Evolutionary conservation across 1,140 invertebrate species (phyloP).

Genomic region (Drosophila pachea): DNA sequence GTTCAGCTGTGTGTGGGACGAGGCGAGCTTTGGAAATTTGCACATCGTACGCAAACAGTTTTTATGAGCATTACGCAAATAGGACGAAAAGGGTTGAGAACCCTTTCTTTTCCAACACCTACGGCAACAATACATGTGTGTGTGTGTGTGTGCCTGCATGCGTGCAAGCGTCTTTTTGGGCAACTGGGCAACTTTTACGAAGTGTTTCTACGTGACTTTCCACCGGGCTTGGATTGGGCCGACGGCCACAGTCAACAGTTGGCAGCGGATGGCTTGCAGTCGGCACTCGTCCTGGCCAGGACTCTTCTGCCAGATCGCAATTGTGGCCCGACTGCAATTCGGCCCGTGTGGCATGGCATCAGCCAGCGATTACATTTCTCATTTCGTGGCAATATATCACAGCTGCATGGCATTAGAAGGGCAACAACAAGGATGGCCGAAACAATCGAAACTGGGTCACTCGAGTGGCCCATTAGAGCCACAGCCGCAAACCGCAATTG

Average conservation of each 20-base stretch:
- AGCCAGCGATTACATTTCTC: constrained; percentile 68
- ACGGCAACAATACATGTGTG: neutral
- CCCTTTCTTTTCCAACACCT: constrained; percentile 47
- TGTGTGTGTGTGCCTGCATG: too few relatives aligned
- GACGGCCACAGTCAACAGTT: constrained; percentile 62
- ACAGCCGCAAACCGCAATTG: neutral
- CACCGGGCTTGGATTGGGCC: constrained; percentile 59
- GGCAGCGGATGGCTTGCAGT: constrained; percentile 26
- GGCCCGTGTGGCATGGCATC: neutral
- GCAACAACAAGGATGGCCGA: constrained; percentile 37
- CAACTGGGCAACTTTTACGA: constrained; percentile 67
- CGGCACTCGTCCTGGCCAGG: neutral
- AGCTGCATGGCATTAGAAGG: constrained; percentile 20
- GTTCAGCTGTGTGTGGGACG: constrained; percentile 23
- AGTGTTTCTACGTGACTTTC: constrained; percentile 74
- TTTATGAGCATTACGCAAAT: constrained; percentile 49
- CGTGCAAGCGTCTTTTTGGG: constrained; percentile 22
- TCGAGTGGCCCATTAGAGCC: too few relatives aligned
- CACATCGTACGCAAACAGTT: constrained; percentile 71
- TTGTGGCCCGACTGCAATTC: constrained; percentile 4
- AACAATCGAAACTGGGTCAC: constrained; percentile 8
- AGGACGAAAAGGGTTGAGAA: constrained; percentile 35
- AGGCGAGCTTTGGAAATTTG: constrained; percentile 69
- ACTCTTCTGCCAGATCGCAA: constrained; percentile 17
- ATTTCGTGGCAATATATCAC: constrained; percentile 63